These are phyloP conservation scores for Glaucopsyche alexis DNA, from an alignment of 2,888 invertebrate genomes.

Conservation along the genomic window DNA sequence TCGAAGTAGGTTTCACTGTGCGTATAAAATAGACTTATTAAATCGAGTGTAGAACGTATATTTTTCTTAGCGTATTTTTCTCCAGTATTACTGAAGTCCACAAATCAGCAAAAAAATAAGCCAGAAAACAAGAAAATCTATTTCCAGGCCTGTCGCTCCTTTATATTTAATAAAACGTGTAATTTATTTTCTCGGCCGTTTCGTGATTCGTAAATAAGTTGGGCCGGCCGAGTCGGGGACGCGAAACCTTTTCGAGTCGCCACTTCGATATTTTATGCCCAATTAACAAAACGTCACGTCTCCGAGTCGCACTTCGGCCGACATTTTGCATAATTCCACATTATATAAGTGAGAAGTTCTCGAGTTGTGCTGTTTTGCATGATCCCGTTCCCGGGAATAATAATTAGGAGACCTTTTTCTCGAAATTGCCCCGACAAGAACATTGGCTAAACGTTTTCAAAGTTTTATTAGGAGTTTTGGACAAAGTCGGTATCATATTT, in stretches of 20 bases:
- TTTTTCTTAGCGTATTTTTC: not conserved
- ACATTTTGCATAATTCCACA: constrained; percentile 58
- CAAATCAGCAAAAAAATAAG: constrained; percentile 9
- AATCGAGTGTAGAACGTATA: not conserved
- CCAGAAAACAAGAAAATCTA: constrained; percentile 7
- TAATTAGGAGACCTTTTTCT: constrained; percentile 38
- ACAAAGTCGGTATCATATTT: not conserved
- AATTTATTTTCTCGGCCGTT: constrained; percentile 25
- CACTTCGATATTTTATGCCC: constrained; percentile 39
- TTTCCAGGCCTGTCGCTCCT: not conserved
- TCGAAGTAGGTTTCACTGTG: too few species aligned
- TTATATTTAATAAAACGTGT: constrained; percentile 28
- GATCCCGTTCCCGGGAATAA: constrained; percentile 47
- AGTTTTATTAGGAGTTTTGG: not conserved
- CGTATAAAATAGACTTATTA: too few species aligned
- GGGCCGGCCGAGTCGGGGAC: constrained; percentile 13
- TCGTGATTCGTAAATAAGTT: constrained; percentile 25
- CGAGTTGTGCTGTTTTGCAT: constrained; percentile 47
- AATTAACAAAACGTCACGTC: constrained; percentile 42
- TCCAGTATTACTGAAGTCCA: not conserved
- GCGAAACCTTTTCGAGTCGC: constrained; percentile 30
- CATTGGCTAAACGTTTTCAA: not conserved
- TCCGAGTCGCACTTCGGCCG: constrained; percentile 38
- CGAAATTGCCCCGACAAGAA: constrained; percentile 2
- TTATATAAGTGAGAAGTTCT: constrained; percentile 56